Percentiles rank a stretch among this genome's conserved stretches.
Conservation (phyloP, 2,888 invertebrate genomes). For the Blera fallax region DNA sequence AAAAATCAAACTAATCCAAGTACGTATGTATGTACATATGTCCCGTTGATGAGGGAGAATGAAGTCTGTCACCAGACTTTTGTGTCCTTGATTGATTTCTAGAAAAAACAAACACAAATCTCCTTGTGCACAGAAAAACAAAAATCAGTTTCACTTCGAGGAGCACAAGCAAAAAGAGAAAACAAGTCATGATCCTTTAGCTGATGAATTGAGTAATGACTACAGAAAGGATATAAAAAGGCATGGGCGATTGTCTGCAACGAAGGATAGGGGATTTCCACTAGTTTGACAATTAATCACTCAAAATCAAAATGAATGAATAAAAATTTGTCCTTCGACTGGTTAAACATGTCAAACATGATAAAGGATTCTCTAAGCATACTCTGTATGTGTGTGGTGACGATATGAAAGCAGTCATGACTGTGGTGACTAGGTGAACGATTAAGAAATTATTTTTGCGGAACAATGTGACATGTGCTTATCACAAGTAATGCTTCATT, state of each 20-base stretch:
- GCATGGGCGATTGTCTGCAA: background rate
- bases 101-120: background rate
- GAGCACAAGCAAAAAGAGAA: background rate
- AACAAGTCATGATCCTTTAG: background rate
- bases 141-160: background rate
- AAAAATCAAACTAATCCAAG: background rate
- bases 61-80: slow-evolving; percentile 21
- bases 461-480: background rate
- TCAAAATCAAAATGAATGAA: slow-evolving; percentile 20
- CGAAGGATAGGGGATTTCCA: slow-evolving; percentile 15
- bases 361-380: background rate
- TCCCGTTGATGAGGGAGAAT: background rate
- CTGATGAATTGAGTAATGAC: slow-evolving; percentile 48
- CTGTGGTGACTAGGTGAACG: background rate
- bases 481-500: background rate
- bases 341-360: slow-evolving; percentile 27
- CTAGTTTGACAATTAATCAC: slow-evolving; percentile 48
- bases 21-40: background rate
- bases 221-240: slow-evolving; percentile 4
- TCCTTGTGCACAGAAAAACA: background rate
- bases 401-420: background rate
- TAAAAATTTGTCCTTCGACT: slow-evolving; percentile 21
- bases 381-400: background rate
- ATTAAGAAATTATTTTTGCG: background rate
- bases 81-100: slow-evolving; percentile 52